phyloP scores from a whole-genome alignment of 2,113 vertebrate species.

The Trochalopteron elliotii region DNA sequence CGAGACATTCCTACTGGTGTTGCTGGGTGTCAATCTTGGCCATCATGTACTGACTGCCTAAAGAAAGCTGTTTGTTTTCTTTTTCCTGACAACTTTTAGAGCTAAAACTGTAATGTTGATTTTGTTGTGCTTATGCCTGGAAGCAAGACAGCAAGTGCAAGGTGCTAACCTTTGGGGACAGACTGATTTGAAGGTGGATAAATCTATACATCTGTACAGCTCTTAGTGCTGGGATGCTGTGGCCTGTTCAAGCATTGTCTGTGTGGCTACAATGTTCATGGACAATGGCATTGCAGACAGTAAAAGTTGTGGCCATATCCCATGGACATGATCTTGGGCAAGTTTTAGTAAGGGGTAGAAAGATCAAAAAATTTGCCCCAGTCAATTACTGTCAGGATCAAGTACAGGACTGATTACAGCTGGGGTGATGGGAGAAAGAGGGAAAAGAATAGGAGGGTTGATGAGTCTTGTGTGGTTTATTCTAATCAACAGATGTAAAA shows the following conservation, averaged over 20 bases:
- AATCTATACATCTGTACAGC: fast-evolving
- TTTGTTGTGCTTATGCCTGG: not conserved
- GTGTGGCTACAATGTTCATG: not conserved
- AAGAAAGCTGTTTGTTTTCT: not conserved
- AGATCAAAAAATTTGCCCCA: not conserved
- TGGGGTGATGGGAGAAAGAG: not conserved
- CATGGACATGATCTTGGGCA: not conserved
- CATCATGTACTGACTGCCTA: not conserved
- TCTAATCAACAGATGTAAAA: not conserved
- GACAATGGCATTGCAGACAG: not conserved
- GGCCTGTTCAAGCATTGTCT: not conserved
- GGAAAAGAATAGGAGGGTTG: not conserved
- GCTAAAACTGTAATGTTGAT: not conserved
- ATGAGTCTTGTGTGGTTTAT: not conserved
- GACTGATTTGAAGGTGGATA: not conserved
- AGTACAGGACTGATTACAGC: not conserved
- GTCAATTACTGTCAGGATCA: not conserved
- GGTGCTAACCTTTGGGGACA: not conserved
- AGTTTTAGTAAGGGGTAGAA: not conserved
- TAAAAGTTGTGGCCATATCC: not conserved
- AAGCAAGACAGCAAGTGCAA: not conserved
- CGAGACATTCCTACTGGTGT: too few species aligned
- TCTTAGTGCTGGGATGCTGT: fast-evolving
- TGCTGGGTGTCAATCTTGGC: not conserved
- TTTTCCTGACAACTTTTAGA: not conserved